phyloP scores from a whole-genome alignment of 2,797 vertebrate species.

The Acrocephalus scirpaceus region DNA sequence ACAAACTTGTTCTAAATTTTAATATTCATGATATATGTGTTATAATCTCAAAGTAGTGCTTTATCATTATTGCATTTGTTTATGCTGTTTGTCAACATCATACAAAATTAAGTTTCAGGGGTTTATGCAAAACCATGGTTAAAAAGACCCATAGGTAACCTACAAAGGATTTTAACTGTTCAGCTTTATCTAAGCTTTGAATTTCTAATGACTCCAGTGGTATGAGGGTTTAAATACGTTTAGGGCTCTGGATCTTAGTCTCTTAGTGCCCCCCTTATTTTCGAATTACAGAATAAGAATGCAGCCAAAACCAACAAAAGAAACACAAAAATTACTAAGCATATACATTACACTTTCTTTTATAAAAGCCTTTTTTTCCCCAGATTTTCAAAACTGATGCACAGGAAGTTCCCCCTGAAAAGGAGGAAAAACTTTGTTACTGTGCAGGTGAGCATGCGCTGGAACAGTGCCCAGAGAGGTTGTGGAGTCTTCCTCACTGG shows the following conservation, averaged over 20 bases:
- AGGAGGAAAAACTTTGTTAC: neutral
- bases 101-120: neutral
- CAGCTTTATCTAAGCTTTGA: neutral
- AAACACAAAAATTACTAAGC: neutral
- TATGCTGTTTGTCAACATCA: neutral
- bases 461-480: neutral
- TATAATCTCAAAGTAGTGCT: neutral
- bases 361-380: rapidly evolving
- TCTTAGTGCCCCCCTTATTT: neutral
- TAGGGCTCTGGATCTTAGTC: neutral
- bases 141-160: neutral
- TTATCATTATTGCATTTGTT: neutral
- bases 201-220: neutral
- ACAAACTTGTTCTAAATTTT: neutral
- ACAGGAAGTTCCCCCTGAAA: neutral
- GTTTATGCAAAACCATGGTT: neutral
- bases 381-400: neutral
- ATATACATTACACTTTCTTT: neutral
- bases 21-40: neutral
- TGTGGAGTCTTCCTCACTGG: neutral
- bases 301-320: neutral
- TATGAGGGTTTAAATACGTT: neutral
- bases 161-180: neutral
- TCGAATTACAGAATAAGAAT: neutral
- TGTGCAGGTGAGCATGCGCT: rapidly evolving